These are phyloP conservation scores for Silurus glanis DNA, from an alignment of 2,113 vertebrate species.

Conservation along the genomic window DNA sequence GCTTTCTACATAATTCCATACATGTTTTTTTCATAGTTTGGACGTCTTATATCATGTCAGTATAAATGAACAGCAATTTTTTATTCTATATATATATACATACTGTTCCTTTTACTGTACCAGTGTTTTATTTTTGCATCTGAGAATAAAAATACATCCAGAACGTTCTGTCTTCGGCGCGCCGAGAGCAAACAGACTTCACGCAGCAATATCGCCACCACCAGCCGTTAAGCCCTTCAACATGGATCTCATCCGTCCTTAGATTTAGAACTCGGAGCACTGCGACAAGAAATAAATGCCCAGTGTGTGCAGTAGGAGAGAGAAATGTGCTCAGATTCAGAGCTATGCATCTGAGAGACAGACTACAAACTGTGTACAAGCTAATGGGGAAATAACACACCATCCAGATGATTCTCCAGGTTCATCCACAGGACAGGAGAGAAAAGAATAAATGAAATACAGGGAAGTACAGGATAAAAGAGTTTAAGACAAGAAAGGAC, in stretches of 20 bases:
- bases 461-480: too few relatives aligned
- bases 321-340: conserved; percentile 15
- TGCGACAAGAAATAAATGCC: conserved; percentile 1
- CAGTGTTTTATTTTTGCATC: too few relatives aligned
- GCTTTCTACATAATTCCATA: too few relatives aligned
- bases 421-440: conserved; percentile 61
- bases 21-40: too few relatives aligned
- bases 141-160: not conserved
- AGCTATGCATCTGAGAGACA: conserved; percentile 19
- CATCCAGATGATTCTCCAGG: conserved; percentile 57
- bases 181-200: not conserved
- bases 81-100: too few relatives aligned
- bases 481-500: too few relatives aligned
- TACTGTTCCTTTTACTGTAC: too few relatives aligned
- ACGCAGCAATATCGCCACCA: not conserved
- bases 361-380: not conserved
- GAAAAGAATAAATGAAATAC: conserved; percentile 11
- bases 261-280: not conserved
- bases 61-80: too few relatives aligned
- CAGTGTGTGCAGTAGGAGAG: conserved; percentile 12
- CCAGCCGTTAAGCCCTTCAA: not conserved
- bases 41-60: too few relatives aligned
- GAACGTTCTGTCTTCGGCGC: not conserved
- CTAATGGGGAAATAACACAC: conserved; percentile 38
- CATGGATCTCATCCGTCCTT: not conserved